Evolutionary conservation across 2,113 vertebrate genomes (phyloP).

Genomic region (Centrocercus urophasianus): DNA sequence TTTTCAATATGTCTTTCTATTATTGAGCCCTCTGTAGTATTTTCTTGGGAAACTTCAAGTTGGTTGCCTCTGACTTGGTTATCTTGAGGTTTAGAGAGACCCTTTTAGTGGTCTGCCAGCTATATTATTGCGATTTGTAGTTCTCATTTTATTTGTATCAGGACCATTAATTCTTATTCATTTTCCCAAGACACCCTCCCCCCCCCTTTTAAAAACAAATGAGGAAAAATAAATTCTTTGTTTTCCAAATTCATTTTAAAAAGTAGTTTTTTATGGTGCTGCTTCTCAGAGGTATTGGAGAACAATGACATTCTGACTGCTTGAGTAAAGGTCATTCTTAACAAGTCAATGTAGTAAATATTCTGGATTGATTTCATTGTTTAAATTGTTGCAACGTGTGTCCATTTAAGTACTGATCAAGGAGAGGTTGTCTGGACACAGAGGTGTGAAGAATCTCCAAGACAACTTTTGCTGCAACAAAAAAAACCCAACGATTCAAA

Average conservation of each 20-base stretch:
- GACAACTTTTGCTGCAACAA: background rate
- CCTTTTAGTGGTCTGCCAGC: background rate
- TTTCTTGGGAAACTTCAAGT: slow-evolving; percentile 16
- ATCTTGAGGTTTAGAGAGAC: background rate
- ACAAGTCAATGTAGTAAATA: slow-evolving; percentile 52
- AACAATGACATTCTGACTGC: background rate
- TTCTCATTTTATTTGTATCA: background rate
- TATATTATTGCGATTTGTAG: background rate
- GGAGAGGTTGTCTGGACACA: background rate
- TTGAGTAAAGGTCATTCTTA: slow-evolving; percentile 20
- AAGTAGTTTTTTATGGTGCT: background rate
- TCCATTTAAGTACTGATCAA: slow-evolving; percentile 25
- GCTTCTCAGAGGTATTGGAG: background rate
- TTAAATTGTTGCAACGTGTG: slow-evolving; percentile 40
- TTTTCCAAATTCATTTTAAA: background rate
- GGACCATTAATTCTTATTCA: background rate
- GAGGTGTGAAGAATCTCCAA: background rate
- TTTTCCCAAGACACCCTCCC: background rate
- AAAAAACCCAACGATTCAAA: background rate
- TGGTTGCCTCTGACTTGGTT: background rate
- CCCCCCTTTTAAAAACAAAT: background rate
- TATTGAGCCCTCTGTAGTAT: background rate
- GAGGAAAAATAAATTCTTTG: background rate
- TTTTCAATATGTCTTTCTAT: background rate
- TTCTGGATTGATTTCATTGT: slow-evolving; percentile 43